These are phyloP conservation scores for Cancer borealis DNA, from an alignment of 2,888 invertebrate species.

Conservation along the genomic window DNA sequence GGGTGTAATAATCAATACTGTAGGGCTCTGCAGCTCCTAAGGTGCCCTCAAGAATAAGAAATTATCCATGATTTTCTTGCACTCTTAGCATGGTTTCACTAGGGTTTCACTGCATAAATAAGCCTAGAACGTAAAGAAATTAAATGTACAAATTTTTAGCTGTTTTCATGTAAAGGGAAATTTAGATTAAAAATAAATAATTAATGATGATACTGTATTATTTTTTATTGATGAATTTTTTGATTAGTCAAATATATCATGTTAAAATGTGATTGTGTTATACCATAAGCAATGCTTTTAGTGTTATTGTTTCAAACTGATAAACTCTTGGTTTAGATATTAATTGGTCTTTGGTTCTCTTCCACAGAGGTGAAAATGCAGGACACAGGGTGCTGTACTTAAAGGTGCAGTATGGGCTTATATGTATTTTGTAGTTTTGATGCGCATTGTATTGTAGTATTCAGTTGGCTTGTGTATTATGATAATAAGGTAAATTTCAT, in stretches of 20 bases:
- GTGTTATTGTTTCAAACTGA: neutral
- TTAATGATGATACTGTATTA: too few species aligned
- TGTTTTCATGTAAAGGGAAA: too few species aligned
- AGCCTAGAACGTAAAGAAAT: too few species aligned
- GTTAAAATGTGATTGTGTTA: neutral
- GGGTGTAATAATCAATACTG: too few species aligned
- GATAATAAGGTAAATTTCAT: neutral
- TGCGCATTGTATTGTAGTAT: neutral
- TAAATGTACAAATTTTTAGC: too few species aligned
- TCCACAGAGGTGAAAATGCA: conserved; percentile 75
- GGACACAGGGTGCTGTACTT: conserved; percentile 75
- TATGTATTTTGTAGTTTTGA: conserved; percentile 39
- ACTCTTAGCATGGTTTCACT: too few species aligned
- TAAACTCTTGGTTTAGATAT: neutral
- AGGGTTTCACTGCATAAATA: too few species aligned
- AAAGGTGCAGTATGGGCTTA: conserved; percentile 67
- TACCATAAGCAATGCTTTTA: neutral
- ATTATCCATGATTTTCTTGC: too few species aligned
- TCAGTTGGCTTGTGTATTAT: neutral
- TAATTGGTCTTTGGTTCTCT: conserved; percentile 67
- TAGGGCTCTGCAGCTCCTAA: too few species aligned
- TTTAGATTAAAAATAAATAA: too few species aligned
- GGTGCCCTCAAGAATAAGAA: too few species aligned
- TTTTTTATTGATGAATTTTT: neutral
- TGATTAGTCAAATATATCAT: neutral